Conservation (phyloP, 2,888 invertebrate species). For the Calliopum simillimum region DNA sequence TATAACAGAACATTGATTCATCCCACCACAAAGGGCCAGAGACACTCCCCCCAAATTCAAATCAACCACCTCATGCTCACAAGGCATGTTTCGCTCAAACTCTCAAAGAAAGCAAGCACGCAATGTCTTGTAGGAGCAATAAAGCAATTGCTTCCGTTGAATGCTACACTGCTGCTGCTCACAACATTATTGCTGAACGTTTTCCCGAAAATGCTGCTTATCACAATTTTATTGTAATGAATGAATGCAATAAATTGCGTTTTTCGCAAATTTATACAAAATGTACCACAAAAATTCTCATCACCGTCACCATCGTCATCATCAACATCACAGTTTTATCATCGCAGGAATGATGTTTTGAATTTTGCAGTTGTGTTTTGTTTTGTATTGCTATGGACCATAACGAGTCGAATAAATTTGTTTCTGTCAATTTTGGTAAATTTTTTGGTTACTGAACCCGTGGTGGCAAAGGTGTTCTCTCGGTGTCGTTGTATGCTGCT, state of each 20-base stretch:
- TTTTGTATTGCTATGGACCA: neutral
- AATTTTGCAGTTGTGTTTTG: neutral
- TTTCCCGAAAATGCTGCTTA: neutral
- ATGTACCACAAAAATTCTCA: neutral
- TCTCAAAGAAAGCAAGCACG: too few species aligned
- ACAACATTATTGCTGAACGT: neutral
- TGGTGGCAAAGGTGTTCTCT: neutral
- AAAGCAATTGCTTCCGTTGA: neutral
- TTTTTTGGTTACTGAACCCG: neutral
- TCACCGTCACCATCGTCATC: neutral
- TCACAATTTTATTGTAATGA: constrained; percentile 11
- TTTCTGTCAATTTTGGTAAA: constrained; percentile 4
- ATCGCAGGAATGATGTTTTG: too few species aligned
- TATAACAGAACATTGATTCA: constrained; percentile 13
- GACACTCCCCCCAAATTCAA: neutral
- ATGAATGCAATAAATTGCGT: constrained; percentile 18
- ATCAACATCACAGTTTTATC: too few species aligned
- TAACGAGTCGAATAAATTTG: constrained; percentile 13
- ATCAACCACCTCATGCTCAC: neutral
- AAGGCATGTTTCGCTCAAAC: neutral
- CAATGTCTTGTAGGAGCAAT: neutral
- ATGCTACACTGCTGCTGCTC: neutral
- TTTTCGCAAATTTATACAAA: neutral
- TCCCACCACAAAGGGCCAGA: neutral
- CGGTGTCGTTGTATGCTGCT: too few species aligned